Evolutionary conservation across 2,797 vertebrate genomes (phyloP), one percentile per base, ranked within the genome.

Genomic region (Siniperca undulata): DNA sequence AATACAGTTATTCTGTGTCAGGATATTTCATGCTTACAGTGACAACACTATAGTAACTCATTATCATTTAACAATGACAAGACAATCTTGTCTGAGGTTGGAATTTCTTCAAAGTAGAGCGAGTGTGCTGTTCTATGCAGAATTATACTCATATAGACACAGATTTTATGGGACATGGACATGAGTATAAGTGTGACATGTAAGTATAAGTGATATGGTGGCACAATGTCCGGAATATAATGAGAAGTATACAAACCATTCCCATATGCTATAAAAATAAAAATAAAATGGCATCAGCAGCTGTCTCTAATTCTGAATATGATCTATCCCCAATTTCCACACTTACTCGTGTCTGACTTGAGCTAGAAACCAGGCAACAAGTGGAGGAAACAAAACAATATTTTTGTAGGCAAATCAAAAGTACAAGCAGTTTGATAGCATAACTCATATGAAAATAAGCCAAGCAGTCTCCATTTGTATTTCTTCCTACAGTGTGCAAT

Each of bases 371-470:
- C 13, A 34, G 36, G 44, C 36, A 46, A 50, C 7, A 66, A 69
- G 50, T 24, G 19, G 40, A 58, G 9, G 30, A 72, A 78, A 78
- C 10, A 38, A 78, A 79, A 60, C 27, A 75, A 38, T 42, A 44
- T 60, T 59, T 85, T 61, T 82, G 65, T 34, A 40, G 67, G 70
- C 22, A 79, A 66, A 83, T 81, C 30, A 50, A 70, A 88, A 61
- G 22, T 46, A 66, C 9, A 61, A 60, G 8, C 30, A 30, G 64
- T 86, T 79, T 81, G 22, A 81, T 36, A 61, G 38, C 2, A 77
- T 24, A 73, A 73, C 52, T 50, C 68, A 72, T 50, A 60, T 11
- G 10, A 52, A 65, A 55, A 2, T 34, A 42, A 76, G 58, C 36
- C 48, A 65, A 78, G 30, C 30, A 20, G 16, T 60, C 7, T 70